Conservation (phyloP, 2,797 vertebrate genomes). For the Syngnathus rostellatus region DNA sequence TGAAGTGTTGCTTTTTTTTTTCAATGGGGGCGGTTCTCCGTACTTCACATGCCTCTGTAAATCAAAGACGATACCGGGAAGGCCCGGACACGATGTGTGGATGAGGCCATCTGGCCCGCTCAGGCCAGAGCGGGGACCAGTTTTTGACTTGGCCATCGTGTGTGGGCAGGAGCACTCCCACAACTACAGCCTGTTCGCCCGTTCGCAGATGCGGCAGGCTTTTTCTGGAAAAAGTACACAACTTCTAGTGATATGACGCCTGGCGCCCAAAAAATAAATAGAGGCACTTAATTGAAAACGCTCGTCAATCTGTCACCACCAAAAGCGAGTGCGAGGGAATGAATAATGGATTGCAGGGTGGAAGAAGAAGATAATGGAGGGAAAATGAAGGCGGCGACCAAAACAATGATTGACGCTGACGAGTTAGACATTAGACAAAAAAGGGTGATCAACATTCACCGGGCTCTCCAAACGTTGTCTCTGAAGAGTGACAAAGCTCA, state of each 20-base stretch:
- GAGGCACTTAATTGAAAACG: conserved; percentile 47
- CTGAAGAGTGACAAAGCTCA: conserved; percentile 11
- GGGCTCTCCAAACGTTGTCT: conserved; percentile 17
- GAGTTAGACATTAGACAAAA: conserved; percentile 32
- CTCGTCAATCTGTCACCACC: conserved; percentile 46
- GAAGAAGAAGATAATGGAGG: conserved; percentile 30
- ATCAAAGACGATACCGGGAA: conserved; percentile 26
- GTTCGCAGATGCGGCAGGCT: conserved; percentile 46
- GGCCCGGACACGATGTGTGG: conserved; percentile 20
- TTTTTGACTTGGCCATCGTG: conserved; percentile 34
- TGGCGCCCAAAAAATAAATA: conserved; percentile 35
- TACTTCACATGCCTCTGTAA: conserved; percentile 11
- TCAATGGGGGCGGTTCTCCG: conserved; percentile 25
- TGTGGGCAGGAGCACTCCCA: conserved; percentile 51
- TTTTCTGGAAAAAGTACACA: background rate
- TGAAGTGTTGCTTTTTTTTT: conserved; percentile 57
- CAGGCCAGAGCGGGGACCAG: conserved; percentile 12
- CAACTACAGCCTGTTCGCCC: conserved; percentile 52
- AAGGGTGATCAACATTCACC: conserved; percentile 44
- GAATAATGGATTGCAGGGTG: conserved; percentile 40
- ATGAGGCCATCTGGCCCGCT: conserved; percentile 53
- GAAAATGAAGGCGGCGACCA: conserved; percentile 18
- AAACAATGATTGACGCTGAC: conserved; percentile 44
- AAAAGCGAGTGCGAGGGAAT: conserved; percentile 25
- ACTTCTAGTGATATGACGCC: background rate